Base-by-base conservation (phyloP, 1,140 invertebrate genomes). In the Heliconius eleuchia region DNA sequence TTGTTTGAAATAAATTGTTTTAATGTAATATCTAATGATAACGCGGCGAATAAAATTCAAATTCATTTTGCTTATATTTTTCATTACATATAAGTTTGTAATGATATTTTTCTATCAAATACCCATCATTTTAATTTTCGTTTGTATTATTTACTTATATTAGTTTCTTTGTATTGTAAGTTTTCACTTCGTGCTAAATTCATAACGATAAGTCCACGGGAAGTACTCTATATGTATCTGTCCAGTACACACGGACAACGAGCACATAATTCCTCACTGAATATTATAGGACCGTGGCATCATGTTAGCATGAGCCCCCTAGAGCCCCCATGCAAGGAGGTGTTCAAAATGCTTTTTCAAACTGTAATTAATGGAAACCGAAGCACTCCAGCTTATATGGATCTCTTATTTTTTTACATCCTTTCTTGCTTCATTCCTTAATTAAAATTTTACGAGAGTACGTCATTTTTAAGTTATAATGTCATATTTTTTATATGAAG, bases 271-370 rank as follows among this genome's bases (percentile, higher is more conserved):
- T 70, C 74, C 42, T 60, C 39, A 46, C 57, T 66, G 39, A 76
- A 70, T 76, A 70, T 76, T 76, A 57, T 76, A 42, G 11, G 7
- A 42, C 74, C 37, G 55, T 75, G 42, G n/a, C 74, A 76, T 76
- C n/a, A 42, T 70, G 52, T 76, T 16, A 46, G 42, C 13, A 13
- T 46, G 42, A 16, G 42, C 42, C 42, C 42, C 42, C 13, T 46
- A 46, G 42, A 46, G 13, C 42, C 42, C 4, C 13, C 42, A 16
- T 46, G 42, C 42, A 46, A 13, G 13, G 57, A 39, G 52, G 37
- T 39, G 74, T 57, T 34, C 74, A 57, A 76, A 76, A 60, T 60
- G 57, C 30, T 76, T 76, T 76, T 76, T 76, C 46, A 70, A 73
- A 76, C 55, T 70, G 74, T 76, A 76, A 76, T 76, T 76, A 76